Base-by-base conservation (phyloP, 2,797 vertebrate species). In the Enteromius treurensis region DNA sequence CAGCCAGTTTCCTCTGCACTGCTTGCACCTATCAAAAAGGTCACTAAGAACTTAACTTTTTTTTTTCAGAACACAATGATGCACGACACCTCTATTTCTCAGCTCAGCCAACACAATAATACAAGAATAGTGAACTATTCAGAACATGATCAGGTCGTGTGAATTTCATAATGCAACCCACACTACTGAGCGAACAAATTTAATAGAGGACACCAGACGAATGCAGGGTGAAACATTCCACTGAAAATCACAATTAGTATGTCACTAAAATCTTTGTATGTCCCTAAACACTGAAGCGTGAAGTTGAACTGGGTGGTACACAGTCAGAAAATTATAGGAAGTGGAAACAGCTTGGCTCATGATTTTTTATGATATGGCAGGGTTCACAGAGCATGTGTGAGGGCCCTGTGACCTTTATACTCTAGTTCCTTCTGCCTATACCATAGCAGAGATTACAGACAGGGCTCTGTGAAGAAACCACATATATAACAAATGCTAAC, bases 241-340 rank as follows among this genome's bases (percentile, higher is more conserved):
- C 32, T 5, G 26, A 81, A 47, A 58, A 32, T 17, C 58, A 9
- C n/a, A 51, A 67, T 55, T 13, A 62, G 69, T 6, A 42, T 9
- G 17, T 32, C 3, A 45, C 21, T 23, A 21, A 62, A 47, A 74
- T 81, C 17, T 42, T 42, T 70, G 51, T 58, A 58, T 79, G 64
- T 75, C 15, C 15, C 2, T 8, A n/a, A 51, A 47, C 15, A 34
- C 29, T 69, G 14, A 53, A 51, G 58, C 5, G 19, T 62, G 68
- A 85, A 81, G 80, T 81, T 80, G 34, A 88, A 86, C 81, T 60
- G 11, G 70, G 81, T 86, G 89, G 51, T 55, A 88, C 88, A 89
- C 76, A 69, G 89, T 86, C 34, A 68, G 82, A 64, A n/a, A 49
- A 60, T 71, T 60, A 71, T 10, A 88, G 86, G 86, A 87, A 87